phyloP scores from a whole-genome alignment of 2,113 vertebrate species.

The Hipposideros armiger region DNA sequence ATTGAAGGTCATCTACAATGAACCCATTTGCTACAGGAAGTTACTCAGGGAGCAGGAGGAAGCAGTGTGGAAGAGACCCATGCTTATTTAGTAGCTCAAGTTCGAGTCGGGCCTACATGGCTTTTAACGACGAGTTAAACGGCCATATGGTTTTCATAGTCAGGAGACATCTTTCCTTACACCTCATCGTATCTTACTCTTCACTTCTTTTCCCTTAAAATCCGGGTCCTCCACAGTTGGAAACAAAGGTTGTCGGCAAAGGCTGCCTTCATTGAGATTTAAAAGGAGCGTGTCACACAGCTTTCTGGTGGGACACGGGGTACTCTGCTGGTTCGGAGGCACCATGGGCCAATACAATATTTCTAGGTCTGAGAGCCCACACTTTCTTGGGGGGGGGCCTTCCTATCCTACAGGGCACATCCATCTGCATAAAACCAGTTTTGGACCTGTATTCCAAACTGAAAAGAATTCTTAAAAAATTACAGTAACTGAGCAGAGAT shows the following conservation, averaged over 20 bases:
- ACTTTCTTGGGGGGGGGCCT: not conserved
- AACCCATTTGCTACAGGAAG: not conserved
- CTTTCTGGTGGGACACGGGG: not conserved
- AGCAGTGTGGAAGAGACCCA: not conserved
- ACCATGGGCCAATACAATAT: too few species aligned
- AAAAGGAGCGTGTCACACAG: not conserved
- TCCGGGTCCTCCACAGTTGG: not conserved
- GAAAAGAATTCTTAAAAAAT: not conserved
- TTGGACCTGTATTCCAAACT: not conserved
- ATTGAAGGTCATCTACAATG: not conserved
- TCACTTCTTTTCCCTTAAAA: not conserved
- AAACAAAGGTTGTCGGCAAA: not conserved
- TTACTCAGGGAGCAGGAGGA: not conserved
- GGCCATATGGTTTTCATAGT: not conserved
- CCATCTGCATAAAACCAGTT: not conserved
- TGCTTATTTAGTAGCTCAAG: not conserved
- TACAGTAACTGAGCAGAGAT: not conserved
- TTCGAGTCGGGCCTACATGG: not conserved
- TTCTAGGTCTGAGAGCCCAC: not conserved
- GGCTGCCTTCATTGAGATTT: not conserved
- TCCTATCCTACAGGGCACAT: not conserved
- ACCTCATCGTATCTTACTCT: not conserved
- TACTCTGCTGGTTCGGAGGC: not conserved
- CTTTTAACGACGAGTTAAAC: not conserved
- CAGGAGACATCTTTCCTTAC: not conserved